Evolutionary conservation across 2,113 vertebrate genomes (phyloP).

Genomic region (Colius striatus): DNA sequence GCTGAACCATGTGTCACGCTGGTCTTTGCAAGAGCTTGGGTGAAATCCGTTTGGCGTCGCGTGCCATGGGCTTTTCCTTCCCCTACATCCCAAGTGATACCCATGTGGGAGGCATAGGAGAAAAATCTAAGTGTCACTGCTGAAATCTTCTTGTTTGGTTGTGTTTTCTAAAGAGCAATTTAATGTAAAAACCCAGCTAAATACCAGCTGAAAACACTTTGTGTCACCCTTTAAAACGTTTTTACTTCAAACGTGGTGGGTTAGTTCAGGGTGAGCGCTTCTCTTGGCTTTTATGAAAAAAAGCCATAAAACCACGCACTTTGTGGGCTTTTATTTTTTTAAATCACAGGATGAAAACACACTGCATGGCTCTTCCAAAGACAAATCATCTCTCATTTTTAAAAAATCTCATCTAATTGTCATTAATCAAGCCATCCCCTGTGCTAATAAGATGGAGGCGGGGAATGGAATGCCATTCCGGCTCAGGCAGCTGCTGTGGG

Average conservation of each 20-base stretch:
- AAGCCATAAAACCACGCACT: background rate
- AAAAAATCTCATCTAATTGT: slow-evolving; percentile 14
- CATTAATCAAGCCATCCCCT: slow-evolving; percentile 35
- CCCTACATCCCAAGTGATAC: rapidly evolving
- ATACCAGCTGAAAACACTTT: slow-evolving; percentile 20
- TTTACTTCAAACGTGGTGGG: background rate
- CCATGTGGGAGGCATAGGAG: background rate
- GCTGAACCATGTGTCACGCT: background rate
- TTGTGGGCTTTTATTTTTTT: background rate
- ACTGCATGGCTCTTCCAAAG: background rate
- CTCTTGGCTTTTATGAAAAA: background rate
- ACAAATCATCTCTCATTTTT: slow-evolving; percentile 34
- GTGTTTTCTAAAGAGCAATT: background rate
- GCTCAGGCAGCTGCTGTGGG: slow-evolving; percentile 41
- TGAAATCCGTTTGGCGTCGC: background rate
- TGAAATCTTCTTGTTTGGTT: background rate
- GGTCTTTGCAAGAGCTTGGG: background rate
- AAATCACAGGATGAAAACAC: background rate
- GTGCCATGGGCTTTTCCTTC: background rate
- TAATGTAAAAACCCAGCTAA: background rate
- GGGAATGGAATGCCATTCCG: slow-evolving; percentile 6
- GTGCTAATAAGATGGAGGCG: background rate
- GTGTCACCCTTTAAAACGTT: background rate
- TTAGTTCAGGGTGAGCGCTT: background rate
- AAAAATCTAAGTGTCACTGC: background rate